Conservation (phyloP, 2,113 vertebrate species). For the Misgurnus anguillicaudatus region DNA sequence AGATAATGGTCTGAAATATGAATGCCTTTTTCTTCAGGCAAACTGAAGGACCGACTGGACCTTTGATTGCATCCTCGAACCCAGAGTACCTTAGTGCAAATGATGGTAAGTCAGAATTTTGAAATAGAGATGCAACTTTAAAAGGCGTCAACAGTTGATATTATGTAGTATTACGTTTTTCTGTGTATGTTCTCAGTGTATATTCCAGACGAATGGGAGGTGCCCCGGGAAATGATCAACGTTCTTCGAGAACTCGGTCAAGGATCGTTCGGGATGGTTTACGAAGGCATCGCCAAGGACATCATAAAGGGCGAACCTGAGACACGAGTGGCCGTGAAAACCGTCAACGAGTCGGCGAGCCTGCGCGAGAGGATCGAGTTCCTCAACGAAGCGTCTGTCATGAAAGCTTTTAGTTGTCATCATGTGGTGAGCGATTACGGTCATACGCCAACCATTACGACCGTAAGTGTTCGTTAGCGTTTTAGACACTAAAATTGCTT, state of each 20-base stretch:
- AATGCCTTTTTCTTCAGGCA: conserved; percentile 74
- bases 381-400: conserved; percentile 95
- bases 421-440: conserved; percentile 83
- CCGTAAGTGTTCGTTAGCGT: background rate
- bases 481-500: background rate
- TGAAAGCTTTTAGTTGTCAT: conserved; percentile 98
- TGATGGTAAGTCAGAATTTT: conserved; percentile 80
- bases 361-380: conserved; percentile 96
- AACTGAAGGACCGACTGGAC: conserved; percentile 88
- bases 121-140: background rate
- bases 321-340: conserved; percentile 91
- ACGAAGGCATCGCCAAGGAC: conserved; percentile 91
- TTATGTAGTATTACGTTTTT: conserved; percentile 30
- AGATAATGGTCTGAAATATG: background rate
- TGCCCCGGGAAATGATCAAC: conserved; percentile 88
- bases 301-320: conserved; percentile 90
- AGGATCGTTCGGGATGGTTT: conserved; percentile 98
- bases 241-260: conserved; percentile 91
- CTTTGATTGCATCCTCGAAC: conserved; percentile 92
- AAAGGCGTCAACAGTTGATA: no score
- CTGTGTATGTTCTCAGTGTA: conserved; percentile 78
- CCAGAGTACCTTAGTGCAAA: conserved; percentile 95
- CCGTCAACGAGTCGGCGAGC: conserved; percentile 92
- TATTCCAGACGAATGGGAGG: conserved; percentile 96
- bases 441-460: no score